phyloP scores from a whole-genome alignment of 2,888 invertebrate genomes.

The Synanthedon tipuliformis region DNA sequence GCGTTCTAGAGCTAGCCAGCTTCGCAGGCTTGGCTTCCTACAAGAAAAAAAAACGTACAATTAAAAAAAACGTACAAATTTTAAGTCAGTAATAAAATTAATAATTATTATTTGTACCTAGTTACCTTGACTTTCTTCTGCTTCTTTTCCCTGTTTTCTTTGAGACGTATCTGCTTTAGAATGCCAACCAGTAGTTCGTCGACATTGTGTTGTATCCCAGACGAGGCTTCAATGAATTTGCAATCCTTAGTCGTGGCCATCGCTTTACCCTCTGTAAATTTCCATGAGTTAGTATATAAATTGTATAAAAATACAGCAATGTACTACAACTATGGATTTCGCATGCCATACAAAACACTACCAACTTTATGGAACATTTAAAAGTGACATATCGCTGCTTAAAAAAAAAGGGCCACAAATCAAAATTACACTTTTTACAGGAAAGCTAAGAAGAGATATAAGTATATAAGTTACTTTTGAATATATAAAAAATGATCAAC shows the following conservation, averaged over 20 bases:
- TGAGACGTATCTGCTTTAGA: constrained; percentile 87
- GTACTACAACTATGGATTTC: too few species aligned
- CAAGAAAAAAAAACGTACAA: background rate
- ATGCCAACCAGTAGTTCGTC: constrained; percentile 95
- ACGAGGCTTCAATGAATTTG: constrained; percentile 96
- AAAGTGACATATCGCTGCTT: too few species aligned
- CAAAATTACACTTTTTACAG: too few species aligned
- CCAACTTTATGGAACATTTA: too few species aligned
- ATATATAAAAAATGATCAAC: too few species aligned
- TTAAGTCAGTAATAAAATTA: background rate
- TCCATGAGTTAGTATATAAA: too few species aligned
- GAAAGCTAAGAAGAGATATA: too few species aligned
- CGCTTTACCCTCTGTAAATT: constrained; percentile 84
- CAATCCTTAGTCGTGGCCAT: constrained; percentile 88
- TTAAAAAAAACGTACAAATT: background rate
- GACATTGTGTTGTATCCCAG: constrained; percentile 95
- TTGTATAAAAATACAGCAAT: too few species aligned
- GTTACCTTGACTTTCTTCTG: constrained; percentile 48
- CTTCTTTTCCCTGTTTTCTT: constrained; percentile 81
- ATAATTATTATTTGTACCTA: background rate
- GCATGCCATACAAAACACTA: too few species aligned
- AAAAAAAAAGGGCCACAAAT: too few species aligned
- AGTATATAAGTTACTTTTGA: too few species aligned
- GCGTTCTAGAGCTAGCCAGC: constrained; percentile 83
- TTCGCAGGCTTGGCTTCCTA: constrained; percentile 71